Evolutionary conservation across 1,140 invertebrate species (phyloP).

Genomic region (Elysia chlorotica): DNA sequence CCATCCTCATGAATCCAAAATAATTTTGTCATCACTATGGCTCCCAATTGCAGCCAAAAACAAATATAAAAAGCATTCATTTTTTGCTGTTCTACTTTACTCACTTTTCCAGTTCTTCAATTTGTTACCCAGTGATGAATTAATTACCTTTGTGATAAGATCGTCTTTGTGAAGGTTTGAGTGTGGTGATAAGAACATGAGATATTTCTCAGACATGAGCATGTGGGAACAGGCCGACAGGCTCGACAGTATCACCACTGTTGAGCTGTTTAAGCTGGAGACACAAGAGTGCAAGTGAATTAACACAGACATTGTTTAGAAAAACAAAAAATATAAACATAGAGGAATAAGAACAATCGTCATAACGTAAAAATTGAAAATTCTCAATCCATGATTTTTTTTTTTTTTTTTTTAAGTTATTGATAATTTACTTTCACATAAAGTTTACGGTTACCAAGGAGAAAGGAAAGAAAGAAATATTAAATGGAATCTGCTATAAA

Average conservation of each 20-base stretch:
- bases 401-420: neutral
- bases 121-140: no score
- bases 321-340: no score
- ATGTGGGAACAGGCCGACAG: neutral
- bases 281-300: neutral
- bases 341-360: neutral
- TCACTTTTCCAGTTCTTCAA: no score
- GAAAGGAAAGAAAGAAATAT: no score
- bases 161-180: conserved; percentile 1
- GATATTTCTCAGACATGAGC: neutral
- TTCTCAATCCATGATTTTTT: neutral
- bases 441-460: neutral
- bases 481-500: no score
- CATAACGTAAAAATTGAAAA: neutral
- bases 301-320: no score
- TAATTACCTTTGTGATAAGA: conserved; percentile 8
- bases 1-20: no score
- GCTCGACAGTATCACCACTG: neutral
- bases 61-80: neutral
- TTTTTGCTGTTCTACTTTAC: neutral
- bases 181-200: neutral
- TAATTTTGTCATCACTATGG: no score
- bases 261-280: neutral
- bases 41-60: no score
- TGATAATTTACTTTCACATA: neutral